phyloP scores from a whole-genome alignment of 2,888 invertebrate genomes.

The Yponomeuta cagnagella region DNA sequence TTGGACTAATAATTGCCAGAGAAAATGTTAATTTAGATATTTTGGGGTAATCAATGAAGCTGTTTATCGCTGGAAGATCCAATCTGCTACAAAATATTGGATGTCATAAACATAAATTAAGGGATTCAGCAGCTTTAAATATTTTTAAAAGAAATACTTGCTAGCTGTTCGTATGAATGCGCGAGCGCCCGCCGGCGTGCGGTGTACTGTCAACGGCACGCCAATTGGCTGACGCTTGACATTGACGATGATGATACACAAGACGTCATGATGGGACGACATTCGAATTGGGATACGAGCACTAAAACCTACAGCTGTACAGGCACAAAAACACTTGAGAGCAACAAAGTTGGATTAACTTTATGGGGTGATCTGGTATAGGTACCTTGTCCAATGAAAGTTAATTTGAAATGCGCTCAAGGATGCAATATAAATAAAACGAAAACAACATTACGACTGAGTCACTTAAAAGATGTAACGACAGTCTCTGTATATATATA shows the following conservation, averaged over 20 bases:
- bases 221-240: conserved; percentile 18
- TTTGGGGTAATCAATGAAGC: neutral
- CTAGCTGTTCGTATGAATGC: neutral
- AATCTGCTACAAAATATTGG: conserved; percentile 1
- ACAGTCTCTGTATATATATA: too few species aligned
- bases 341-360: neutral
- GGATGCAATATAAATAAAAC: neutral
- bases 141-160: neutral
- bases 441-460: neutral
- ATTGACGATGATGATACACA: neutral
- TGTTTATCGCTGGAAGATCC: neutral
- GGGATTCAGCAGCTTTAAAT: neutral
- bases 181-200: conserved; percentile 22
- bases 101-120: conserved; percentile 1
- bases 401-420: neutral
- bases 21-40: neutral
- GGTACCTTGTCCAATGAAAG: neutral
- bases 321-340: neutral
- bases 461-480: neutral
- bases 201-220: conserved; percentile 41
- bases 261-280: neutral
- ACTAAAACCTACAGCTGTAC: neutral
- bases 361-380: neutral
- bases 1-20: neutral
- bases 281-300: neutral